Conservation (phyloP, 2,797 vertebrate species). For the Valencia hispanica region DNA sequence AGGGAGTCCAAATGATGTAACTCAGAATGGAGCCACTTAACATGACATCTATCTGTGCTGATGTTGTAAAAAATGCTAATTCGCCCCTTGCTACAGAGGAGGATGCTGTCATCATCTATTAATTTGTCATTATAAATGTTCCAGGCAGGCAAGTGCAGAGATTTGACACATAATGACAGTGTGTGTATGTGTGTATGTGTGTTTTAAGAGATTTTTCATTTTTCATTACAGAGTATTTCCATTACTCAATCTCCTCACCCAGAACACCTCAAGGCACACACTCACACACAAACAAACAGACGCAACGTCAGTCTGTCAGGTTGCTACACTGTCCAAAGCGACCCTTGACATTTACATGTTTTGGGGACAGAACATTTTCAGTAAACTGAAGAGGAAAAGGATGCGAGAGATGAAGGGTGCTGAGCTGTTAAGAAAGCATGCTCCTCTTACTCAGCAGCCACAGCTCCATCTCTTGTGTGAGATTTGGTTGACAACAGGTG, state of each 20-base stretch:
- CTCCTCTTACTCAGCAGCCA: conserved; percentile 36
- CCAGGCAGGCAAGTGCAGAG: conserved; percentile 25
- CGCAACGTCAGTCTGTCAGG: conserved; percentile 44
- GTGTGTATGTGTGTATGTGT: not conserved
- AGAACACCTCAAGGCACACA: conserved; percentile 27
- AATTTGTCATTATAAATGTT: conserved; percentile 20
- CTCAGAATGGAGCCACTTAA: not conserved
- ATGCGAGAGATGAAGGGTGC: conserved; percentile 29
- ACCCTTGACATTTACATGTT: conserved; percentile 57
- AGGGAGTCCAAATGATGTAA: not conserved
- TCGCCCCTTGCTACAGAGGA: not conserved
- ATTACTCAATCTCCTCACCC: conserved; percentile 32
- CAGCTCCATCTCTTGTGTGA: conserved; percentile 6
- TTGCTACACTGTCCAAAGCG: conserved; percentile 28
- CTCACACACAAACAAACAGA: conserved; percentile 13
- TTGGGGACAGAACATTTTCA: conserved; percentile 19
- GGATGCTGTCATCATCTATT: not conserved
- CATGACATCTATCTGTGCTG: not conserved
- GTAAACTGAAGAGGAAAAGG: not conserved
- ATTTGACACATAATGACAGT: conserved; percentile 40
- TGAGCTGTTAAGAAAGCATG: conserved; percentile 33
- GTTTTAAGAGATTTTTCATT: not conserved
- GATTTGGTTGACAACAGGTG: conserved; percentile 7
- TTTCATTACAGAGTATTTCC: not conserved
- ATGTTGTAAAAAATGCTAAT: not conserved